Evolutionary conservation across 2,113 vertebrate genomes (phyloP).

Genomic region (Electrona antarctica): DNA sequence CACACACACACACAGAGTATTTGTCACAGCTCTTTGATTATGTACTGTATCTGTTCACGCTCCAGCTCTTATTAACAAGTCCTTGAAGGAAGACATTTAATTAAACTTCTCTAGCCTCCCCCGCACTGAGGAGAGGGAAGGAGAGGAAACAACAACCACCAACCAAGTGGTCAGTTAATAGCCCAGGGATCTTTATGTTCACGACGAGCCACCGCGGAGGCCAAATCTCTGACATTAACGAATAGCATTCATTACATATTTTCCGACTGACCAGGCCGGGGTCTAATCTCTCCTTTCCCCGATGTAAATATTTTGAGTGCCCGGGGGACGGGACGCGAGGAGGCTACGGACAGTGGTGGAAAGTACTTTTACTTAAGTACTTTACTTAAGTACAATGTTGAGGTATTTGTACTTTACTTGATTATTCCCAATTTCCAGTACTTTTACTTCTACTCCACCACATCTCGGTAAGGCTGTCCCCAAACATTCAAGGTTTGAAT

Average conservation of each 20-base stretch:
- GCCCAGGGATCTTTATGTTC: slow-evolving; percentile 53
- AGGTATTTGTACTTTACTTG: too few species aligned
- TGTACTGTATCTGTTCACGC: slow-evolving; percentile 64
- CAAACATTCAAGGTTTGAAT: too few species aligned
- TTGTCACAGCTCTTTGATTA: slow-evolving; percentile 63
- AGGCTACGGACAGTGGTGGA: too few species aligned
- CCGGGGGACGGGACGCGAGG: slow-evolving; percentile 18
- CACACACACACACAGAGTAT: too few species aligned
- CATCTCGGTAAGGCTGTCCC: too few species aligned
- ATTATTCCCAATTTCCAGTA: too few species aligned
- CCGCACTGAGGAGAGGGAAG: too few species aligned
- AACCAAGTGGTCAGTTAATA: slow-evolving; percentile 57
- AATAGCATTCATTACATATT: slow-evolving; percentile 81
- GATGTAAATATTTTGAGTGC: slow-evolving; percentile 66
- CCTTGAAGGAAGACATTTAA: slow-evolving; percentile 78
- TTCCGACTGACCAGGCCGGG: slow-evolving; percentile 75
- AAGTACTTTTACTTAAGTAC: too few species aligned
- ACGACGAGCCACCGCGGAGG: slow-evolving; percentile 56
- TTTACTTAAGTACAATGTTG: too few species aligned
- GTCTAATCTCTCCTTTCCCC: slow-evolving; percentile 15
- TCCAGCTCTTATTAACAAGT: slow-evolving; percentile 75
- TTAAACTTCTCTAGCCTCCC: slow-evolving; percentile 77
- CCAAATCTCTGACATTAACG: slow-evolving; percentile 78
- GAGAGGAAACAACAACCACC: slow-evolving; percentile 60
- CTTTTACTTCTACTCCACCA: too few species aligned